Evolutionary conservation across 1,140 invertebrate genomes (phyloP).

Genomic region (Procambarus clarkii): DNA sequence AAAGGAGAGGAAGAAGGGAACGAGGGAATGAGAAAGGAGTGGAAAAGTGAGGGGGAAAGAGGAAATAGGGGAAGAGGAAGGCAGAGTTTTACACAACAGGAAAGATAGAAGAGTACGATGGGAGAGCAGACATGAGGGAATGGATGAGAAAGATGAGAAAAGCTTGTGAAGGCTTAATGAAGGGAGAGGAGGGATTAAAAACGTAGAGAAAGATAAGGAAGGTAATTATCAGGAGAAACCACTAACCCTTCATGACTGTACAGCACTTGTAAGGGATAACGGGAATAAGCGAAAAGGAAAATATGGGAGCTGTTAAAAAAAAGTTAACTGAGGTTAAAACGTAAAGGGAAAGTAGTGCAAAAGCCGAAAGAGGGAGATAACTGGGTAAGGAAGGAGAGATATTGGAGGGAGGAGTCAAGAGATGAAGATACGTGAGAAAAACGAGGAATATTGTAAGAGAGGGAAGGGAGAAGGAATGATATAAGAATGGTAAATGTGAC

Average conservation of each 20-base stretch:
- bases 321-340: no score
- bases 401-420: not conserved
- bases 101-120: not conserved
- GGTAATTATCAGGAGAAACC: no score
- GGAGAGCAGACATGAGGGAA: not conserved
- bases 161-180: not conserved
- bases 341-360: not conserved
- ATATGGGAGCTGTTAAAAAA: no score
- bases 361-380: no score
- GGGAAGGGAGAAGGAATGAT: not conserved
- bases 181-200: not conserved
- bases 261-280: not conserved
- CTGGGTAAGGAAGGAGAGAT: not conserved
- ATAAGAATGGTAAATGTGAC: no score
- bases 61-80: not conserved
- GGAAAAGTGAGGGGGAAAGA: no score
- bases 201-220: not conserved
- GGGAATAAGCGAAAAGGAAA: no score
- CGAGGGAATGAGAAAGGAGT: no score
- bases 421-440: not conserved
- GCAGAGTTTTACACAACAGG: not conserved
- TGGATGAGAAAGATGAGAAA: no score
- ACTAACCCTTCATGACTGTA: no score
- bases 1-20: no score
- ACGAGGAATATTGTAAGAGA: not conserved